Evolutionary conservation across 2,113 vertebrate genomes (phyloP), one percentile per base, ranked within the genome.

Genomic region (Anarrhichthys ocellatus): DNA sequence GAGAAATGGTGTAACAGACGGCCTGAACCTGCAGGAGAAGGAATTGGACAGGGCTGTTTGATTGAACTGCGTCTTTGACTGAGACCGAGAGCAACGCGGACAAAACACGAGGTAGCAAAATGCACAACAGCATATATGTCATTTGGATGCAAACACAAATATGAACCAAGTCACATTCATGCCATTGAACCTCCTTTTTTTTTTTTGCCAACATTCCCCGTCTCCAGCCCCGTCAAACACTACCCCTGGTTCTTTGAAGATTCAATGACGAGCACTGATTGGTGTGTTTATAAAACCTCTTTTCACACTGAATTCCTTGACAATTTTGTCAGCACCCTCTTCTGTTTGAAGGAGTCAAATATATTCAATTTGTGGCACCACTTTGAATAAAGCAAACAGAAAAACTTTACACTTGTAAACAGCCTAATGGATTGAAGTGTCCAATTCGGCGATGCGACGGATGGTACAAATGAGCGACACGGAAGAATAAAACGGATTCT

Each of bases 381-480:
- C 80, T 90, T 84, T 85, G 85, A 88, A 73, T 54, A 78, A 87
- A 91, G 70, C 82, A 88, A 90, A 88, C 73, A 73, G 32, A 82
- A 82, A 76, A 88, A 86, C 76, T 80, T 87, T 79, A 32, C 27
- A 85, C 85, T 85, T 72, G 79, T 85, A 89, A 91, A 90, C 90
- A 90, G 86, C 70, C 81, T 89, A 88, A 91, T 86, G 80, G 82
- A 89, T 85, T 89, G 83, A 91, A 87, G 81, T 87, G 87, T 86
- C 84, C 86, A 79, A 88, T 86, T 90, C 76, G 71, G 80, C 65
- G 46, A 78, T 88, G 81, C 78, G 42, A 75, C 29, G 52, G 78
- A 76, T 88, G 64, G 56, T 20, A 82, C 86, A 89, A 87, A 89
- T 90, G 87, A 90, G 82, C 44, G 80, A 86, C 80, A 34, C 36